Conservation (phyloP, 1,140 invertebrate genomes). For the Lerema accius region DNA sequence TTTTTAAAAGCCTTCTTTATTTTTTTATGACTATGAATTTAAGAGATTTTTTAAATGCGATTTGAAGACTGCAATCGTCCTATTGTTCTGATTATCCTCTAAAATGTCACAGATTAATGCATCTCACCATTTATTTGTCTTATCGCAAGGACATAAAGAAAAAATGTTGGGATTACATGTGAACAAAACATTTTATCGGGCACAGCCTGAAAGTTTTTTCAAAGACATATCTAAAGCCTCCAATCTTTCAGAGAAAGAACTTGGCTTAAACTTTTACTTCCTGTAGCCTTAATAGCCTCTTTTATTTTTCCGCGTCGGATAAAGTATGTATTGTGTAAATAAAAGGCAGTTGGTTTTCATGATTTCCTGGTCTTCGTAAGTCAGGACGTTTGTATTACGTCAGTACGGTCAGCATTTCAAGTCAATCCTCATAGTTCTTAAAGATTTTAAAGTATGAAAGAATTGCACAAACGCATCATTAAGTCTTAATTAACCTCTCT, state of each 20-base stretch:
- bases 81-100: not conserved
- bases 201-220: constrained; percentile 56
- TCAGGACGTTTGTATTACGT: constrained; percentile 37
- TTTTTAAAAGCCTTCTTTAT: too few species aligned
- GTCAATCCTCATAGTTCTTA: too few species aligned
- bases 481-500: too few species aligned
- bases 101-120: constrained; percentile 16
- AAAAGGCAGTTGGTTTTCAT: constrained; percentile 42
- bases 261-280: constrained; percentile 69
- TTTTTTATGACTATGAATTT: too few species aligned
- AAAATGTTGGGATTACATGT: constrained; percentile 64
- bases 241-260: constrained; percentile 60
- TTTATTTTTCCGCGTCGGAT: constrained; percentile 52
- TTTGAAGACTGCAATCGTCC: too few species aligned
- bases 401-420: constrained; percentile 2
- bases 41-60: too few species aligned
- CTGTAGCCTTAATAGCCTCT: constrained; percentile 56
- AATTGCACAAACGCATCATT: too few species aligned
- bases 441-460: too few species aligned
- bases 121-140: constrained; percentile 20
- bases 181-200: constrained; percentile 69
- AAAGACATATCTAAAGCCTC: constrained; percentile 62
- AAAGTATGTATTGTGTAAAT: constrained; percentile 46
- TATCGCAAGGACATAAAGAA: constrained; percentile 57
- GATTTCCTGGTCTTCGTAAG: constrained; percentile 39